Evolutionary conservation across 2,797 vertebrate genomes (phyloP).

Genomic region (Sebastes hubbsi): DNA sequence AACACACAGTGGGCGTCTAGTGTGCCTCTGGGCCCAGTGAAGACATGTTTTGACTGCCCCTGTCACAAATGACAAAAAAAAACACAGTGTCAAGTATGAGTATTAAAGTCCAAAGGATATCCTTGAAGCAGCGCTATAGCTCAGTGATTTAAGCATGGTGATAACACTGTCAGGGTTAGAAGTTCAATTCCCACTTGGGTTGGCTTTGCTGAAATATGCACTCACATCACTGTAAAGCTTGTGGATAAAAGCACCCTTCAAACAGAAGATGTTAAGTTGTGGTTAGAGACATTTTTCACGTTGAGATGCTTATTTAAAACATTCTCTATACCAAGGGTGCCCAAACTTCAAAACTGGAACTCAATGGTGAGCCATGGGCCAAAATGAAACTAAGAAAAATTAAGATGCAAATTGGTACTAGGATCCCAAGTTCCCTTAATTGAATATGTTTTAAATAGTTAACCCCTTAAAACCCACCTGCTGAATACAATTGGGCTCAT

Average conservation of each 20-base stretch:
- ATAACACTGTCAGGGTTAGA: slow-evolving; percentile 53
- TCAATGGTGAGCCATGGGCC: no score
- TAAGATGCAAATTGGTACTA: no score
- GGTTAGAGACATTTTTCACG: not conserved
- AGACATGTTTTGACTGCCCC: slow-evolving; percentile 67
- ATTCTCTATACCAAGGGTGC: not conserved
- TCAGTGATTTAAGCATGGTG: slow-evolving; percentile 37
- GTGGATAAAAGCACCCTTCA: slow-evolving; percentile 3
- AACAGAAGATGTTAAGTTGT: not conserved
- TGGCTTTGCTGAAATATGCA: slow-evolving; percentile 24
- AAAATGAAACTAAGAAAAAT: no score
- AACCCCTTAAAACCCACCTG: no score
- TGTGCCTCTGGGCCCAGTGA: slow-evolving; percentile 49
- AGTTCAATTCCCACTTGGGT: slow-evolving; percentile 44
- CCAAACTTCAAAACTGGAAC: no score
- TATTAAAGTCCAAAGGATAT: slow-evolving; percentile 55
- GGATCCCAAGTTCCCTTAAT: no score
- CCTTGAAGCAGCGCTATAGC: slow-evolving; percentile 23
- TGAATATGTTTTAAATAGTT: no score
- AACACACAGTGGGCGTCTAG: slow-evolving; percentile 58
- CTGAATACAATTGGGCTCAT: no score
- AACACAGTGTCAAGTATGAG: slow-evolving; percentile 44
- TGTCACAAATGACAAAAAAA: slow-evolving; percentile 61
- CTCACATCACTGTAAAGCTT: not conserved
- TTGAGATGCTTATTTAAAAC: not conserved